phyloP scores from a whole-genome alignment of 2,888 invertebrate species.

The Ophonus ardosiacus region DNA sequence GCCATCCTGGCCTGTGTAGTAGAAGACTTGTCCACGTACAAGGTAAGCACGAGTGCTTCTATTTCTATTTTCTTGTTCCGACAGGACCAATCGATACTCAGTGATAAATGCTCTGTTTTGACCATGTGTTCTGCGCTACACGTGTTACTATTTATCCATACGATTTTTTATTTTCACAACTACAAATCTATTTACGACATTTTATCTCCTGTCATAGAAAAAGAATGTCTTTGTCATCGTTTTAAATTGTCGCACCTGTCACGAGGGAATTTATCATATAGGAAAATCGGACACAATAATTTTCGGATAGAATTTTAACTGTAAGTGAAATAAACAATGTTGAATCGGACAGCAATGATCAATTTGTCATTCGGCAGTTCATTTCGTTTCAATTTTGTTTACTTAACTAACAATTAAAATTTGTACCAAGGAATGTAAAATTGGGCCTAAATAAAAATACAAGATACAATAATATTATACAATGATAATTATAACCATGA shows the following conservation, averaged over 20 bases:
- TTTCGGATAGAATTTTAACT: no score
- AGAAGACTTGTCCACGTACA: constrained; percentile 88
- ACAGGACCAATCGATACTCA: background rate
- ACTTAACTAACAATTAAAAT: no score
- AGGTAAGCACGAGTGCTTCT: constrained; percentile 79
- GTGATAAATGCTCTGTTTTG: constrained; percentile 38
- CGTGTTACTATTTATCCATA: constrained; percentile 6
- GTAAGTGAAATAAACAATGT: no score
- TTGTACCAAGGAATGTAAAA: no score
- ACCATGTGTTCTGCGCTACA: constrained; percentile 19
- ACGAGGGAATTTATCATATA: background rate
- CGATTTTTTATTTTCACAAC: constrained; percentile 23
- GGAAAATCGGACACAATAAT: background rate
- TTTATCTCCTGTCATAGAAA: background rate
- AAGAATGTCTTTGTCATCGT: background rate
- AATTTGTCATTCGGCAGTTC: no score
- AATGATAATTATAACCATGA: no score
- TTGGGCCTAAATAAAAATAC: no score
- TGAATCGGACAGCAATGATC: no score
- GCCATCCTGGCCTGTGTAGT: constrained; percentile 89
- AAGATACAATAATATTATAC: no score
- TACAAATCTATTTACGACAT: constrained; percentile 4
- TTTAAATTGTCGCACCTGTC: background rate
- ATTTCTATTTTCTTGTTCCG: background rate
- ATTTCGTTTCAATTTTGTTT: no score